phyloP scores from a whole-genome alignment of 2,797 vertebrate genomes.

The Coregonus ussuriensis region DNA sequence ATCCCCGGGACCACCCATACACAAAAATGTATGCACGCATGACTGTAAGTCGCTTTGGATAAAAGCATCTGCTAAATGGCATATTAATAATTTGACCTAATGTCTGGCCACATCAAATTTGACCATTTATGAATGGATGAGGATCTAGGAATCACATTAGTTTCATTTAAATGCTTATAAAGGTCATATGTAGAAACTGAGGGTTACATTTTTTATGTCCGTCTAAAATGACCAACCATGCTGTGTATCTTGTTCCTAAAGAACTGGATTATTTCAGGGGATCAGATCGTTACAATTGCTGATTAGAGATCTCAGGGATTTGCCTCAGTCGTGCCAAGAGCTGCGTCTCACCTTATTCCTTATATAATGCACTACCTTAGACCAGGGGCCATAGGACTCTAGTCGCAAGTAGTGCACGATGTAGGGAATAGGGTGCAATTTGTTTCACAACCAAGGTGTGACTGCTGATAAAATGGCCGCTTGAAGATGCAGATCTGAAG shows the following conservation, averaged over 20 bases:
- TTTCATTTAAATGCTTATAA: neutral
- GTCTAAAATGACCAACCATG: neutral
- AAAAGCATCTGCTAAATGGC: no score
- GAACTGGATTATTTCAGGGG: neutral
- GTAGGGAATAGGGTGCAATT: neutral
- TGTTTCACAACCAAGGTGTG: neutral
- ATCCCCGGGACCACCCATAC: no score
- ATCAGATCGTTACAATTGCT: neutral
- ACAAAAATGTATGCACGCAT: no score
- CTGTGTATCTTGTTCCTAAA: no score
- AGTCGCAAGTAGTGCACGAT: no score
- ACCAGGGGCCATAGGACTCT: neutral
- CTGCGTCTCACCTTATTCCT: no score
- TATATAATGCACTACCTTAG: no score
- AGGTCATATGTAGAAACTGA: neutral
- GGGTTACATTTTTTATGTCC: neutral
- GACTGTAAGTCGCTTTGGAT: no score
- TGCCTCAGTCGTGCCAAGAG: neutral
- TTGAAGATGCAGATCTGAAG: constrained; percentile 30
- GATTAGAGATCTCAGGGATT: neutral
- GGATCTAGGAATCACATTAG: neutral
- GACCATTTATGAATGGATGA: neutral
- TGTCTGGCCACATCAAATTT: neutral
- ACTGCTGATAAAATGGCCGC: constrained; percentile 5
- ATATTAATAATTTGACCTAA: neutral